Percentiles rank a stretch among this genome's conserved stretches.
phyloP scores from a whole-genome alignment of 2,113 vertebrate genomes.

The Melanerpes formicivorus region DNA sequence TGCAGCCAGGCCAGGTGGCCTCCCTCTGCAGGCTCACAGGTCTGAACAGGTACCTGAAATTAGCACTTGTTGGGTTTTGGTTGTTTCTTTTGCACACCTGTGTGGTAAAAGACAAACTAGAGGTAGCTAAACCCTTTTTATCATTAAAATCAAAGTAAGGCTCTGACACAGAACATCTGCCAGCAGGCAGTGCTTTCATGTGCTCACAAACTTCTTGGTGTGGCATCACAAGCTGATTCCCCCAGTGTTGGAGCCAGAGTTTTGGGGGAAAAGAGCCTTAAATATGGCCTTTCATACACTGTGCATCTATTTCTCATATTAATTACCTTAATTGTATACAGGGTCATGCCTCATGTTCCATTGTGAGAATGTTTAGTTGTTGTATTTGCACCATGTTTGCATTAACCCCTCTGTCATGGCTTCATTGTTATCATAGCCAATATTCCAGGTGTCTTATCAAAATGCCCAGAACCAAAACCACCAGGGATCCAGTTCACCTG shows the following conservation, averaged over 20 bases:
- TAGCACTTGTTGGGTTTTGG: background rate
- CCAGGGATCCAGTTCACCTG: background rate
- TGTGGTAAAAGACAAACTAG: background rate
- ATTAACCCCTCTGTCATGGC: background rate
- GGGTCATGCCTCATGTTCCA: background rate
- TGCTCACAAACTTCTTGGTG: background rate
- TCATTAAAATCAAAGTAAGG: constrained; percentile 30
- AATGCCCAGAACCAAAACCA: background rate
- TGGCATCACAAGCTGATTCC: background rate
- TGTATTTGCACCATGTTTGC: background rate
- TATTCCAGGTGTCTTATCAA: constrained; percentile 4
- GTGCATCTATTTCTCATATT: background rate
- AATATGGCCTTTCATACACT: background rate
- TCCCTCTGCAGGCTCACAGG: background rate
- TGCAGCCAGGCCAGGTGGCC: background rate
- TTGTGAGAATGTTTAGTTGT: accelerated
- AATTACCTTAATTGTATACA: background rate
- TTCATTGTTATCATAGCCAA: background rate
- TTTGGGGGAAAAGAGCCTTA: background rate
- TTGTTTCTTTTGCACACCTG: constrained; percentile 34
- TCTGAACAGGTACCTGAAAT: background rate
- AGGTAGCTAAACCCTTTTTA: constrained; percentile 7
- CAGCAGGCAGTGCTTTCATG: constrained; percentile 16
- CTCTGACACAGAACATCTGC: background rate
- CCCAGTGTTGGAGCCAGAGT: background rate